Conservation (phyloP, 2,797 vertebrate genomes). For the Echiichthys vipera region DNA sequence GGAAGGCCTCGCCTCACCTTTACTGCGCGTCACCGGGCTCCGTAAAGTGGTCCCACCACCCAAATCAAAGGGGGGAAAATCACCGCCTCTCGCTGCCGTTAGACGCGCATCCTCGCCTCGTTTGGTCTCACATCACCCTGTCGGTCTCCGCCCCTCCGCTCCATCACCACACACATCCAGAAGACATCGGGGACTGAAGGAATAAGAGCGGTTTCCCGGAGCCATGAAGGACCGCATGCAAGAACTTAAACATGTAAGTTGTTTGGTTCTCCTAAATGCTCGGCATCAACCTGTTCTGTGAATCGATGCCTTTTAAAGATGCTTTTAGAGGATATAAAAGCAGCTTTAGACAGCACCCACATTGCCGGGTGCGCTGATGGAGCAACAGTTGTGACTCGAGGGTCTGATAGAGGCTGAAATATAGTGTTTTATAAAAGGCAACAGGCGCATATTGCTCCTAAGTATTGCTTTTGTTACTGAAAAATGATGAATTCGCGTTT, state of each 20-base stretch:
- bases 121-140: conserved; percentile 31
- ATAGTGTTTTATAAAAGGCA: not conserved
- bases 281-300: not conserved
- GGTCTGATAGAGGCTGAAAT: conserved; percentile 33
- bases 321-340: not conserved
- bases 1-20: conserved; percentile 78
- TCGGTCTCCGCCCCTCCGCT: conserved; percentile 57
- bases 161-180: conserved; percentile 41
- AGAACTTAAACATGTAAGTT: conserved; percentile 85
- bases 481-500: conserved; percentile 10
- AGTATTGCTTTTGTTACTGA: no score
- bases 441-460: not conserved
- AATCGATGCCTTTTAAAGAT: not conserved
- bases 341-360: not conserved
- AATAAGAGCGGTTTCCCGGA: conserved; percentile 28
- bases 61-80: conserved; percentile 11
- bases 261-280: not conserved
- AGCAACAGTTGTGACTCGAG: conserved; percentile 76
- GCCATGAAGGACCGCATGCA: conserved; percentile 87
- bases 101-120: conserved; percentile 57
- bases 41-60: conserved; percentile 56
- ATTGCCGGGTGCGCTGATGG: conserved; percentile 31
- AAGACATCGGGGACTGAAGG: conserved; percentile 26
- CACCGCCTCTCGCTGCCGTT: conserved; percentile 44
- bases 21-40: conserved; percentile 67